These are phyloP conservation scores for Myripristis jacobus DNA, from an alignment of 2,797 vertebrate species.

Conservation along the genomic window DNA sequence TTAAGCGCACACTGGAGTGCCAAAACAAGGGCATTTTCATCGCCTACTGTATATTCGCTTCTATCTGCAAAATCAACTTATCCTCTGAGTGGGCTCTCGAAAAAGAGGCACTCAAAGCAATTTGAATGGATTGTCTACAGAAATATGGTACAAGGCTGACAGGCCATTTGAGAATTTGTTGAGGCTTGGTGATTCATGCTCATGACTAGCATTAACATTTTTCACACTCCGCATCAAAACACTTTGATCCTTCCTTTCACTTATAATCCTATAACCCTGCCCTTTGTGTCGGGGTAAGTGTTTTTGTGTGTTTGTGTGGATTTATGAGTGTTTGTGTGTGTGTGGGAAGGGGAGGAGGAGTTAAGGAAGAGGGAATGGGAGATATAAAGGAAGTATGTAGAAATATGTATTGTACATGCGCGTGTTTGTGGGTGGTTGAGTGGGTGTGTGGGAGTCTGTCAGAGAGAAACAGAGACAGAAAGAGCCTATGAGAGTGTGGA, in stretches of 20 bases:
- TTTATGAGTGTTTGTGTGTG: background rate
- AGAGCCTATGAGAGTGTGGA: no score
- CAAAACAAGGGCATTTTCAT: conserved; percentile 45
- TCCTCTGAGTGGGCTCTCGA: conserved; percentile 35
- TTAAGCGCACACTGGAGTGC: conserved; percentile 11
- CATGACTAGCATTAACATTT: conserved; percentile 46
- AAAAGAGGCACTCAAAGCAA: conserved; percentile 43
- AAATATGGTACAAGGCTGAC: conserved; percentile 48
- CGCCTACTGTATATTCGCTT: conserved; percentile 21
- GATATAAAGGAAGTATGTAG: no score
- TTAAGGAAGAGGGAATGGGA: no score
- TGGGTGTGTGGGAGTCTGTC: no score
- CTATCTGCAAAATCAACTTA: conserved; percentile 48
- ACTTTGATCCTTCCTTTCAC: conserved; percentile 53
- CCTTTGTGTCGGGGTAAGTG: conserved; percentile 37
- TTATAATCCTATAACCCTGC: conserved; percentile 57
- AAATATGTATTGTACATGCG: no score
- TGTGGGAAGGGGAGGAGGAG: no score
- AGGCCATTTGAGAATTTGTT: conserved; percentile 54
- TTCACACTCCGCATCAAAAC: conserved; percentile 49
- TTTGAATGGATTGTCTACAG: conserved; percentile 56
- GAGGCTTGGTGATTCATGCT: conserved; percentile 51
- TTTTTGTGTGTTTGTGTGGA: background rate
- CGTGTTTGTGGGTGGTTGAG: no score
- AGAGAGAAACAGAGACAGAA: no score